Conservation (phyloP, 2,888 invertebrate genomes). For the Metalampra italica region DNA sequence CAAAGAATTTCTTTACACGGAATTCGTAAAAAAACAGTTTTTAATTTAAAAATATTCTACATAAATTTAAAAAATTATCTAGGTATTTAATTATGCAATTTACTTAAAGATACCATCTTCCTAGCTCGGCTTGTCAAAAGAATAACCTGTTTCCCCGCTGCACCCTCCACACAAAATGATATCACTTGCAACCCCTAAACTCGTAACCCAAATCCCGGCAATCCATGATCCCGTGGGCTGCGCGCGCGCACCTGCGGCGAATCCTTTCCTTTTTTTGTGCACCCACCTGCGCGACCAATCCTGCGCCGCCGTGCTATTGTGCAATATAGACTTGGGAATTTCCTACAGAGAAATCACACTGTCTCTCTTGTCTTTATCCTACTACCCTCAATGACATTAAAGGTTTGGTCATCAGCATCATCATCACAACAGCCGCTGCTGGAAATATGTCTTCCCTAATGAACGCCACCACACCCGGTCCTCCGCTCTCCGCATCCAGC, state of each 20-base stretch:
- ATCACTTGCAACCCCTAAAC: constrained; percentile 6
- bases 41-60: neutral
- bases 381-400: no score
- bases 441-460: no score
- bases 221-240: constrained; percentile 37
- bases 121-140: no score
- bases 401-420: no score
- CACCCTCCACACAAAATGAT: neutral
- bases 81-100: no score
- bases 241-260: constrained; percentile 52
- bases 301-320: constrained; percentile 49
- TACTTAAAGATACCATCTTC: no score
- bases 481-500: no score
- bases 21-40: neutral
- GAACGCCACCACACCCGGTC: no score
- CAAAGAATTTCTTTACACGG: no score
- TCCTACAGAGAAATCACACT: no score
- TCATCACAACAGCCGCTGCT: no score
- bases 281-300: constrained; percentile 56
- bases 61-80: neutral
- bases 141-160: neutral
- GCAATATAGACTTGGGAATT: constrained; percentile 38
- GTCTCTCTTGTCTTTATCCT: no score
- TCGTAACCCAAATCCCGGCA: constrained; percentile 55
- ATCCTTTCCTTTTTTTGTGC: constrained; percentile 74